phyloP scores from a whole-genome alignment of 2,888 invertebrate species.

The Chrysotoxum bicinctum region DNA sequence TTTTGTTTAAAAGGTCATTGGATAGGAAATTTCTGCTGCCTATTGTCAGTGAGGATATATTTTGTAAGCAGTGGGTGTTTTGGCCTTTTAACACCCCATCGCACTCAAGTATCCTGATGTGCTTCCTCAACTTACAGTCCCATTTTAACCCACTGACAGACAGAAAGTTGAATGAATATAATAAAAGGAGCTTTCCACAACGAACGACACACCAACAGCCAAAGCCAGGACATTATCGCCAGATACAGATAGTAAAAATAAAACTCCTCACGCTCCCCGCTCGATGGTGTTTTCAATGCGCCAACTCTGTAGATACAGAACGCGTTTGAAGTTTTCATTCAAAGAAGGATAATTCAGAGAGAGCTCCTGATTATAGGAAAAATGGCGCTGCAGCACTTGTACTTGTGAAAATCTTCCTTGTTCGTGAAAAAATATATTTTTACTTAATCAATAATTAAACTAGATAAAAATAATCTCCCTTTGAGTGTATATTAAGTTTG shows the following conservation, averaged over 20 bases:
- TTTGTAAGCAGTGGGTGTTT: constrained; percentile 23
- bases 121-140: neutral
- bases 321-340: constrained; percentile 71
- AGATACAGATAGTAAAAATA: constrained; percentile 72
- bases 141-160: constrained; percentile 47
- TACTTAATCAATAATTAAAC: constrained; percentile 16
- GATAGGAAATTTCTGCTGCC: constrained; percentile 33
- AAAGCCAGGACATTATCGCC: constrained; percentile 55
- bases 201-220: neutral
- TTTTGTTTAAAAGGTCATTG: constrained; percentile 64
- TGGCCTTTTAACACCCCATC: constrained; percentile 48
- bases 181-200: constrained; percentile 65
- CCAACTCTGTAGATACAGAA: constrained; percentile 64
- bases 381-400: constrained; percentile 69
- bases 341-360: constrained; percentile 58
- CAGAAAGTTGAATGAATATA: constrained; percentile 70
- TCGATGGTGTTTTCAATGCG: constrained; percentile 41
- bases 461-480: neutral
- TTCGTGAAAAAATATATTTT: constrained; percentile 52
- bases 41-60: neutral
- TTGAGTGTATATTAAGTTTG: constrained; percentile 1
- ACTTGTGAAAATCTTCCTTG: constrained; percentile 64
- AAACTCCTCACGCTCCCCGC: neutral
- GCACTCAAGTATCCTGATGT: constrained; percentile 1
- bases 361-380: constrained; percentile 61